Conservation (phyloP, 2,797 vertebrate species). For the Tadarida brasiliensis region DNA sequence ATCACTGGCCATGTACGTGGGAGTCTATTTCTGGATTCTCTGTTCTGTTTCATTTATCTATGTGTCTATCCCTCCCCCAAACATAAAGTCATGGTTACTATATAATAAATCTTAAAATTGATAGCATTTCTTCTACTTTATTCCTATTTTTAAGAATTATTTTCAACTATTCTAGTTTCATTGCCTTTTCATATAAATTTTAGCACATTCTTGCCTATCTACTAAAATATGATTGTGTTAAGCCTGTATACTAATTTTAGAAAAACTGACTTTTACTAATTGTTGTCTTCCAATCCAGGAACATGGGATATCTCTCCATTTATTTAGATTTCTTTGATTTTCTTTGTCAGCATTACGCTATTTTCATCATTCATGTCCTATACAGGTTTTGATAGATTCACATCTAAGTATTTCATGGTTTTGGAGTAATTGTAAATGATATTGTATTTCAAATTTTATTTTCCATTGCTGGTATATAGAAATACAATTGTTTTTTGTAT, state of each 20-base stretch:
- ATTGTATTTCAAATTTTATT: neutral
- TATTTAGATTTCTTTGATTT: neutral
- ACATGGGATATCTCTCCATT: neutral
- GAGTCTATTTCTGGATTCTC: neutral
- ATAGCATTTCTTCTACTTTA: neutral
- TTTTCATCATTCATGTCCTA: neutral
- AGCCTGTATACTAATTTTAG: neutral
- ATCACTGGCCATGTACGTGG: neutral
- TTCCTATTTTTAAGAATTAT: neutral
- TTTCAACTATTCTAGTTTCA: neutral
- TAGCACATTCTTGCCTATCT: neutral
- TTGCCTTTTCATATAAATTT: neutral
- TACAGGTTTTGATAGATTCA: neutral
- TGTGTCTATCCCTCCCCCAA: neutral
- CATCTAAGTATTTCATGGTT: neutral
- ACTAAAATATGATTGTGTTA: neutral
- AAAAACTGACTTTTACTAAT: neutral
- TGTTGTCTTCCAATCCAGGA: neutral
- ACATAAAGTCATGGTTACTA: neutral
- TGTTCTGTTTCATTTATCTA: neutral
- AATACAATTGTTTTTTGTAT: neutral
- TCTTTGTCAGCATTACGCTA: neutral
- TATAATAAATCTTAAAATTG: neutral
- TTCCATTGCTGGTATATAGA: neutral
- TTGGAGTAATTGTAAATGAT: neutral